Evolutionary conservation across 2,113 vertebrate species (phyloP).

Genomic region (Fulmarus glacialis): DNA sequence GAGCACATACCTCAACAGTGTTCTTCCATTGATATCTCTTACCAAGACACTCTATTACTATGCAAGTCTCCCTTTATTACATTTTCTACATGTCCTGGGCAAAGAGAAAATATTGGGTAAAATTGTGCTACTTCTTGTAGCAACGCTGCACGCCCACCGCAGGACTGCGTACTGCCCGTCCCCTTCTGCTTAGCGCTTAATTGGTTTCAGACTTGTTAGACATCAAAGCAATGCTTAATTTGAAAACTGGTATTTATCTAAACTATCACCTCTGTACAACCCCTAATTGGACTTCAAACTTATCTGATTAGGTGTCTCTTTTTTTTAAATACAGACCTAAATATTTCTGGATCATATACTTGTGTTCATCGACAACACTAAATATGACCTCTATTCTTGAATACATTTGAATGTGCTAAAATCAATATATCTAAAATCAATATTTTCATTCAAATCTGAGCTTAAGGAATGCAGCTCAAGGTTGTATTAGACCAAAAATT

Average conservation of each 20-base stretch:
- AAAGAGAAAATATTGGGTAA: not conserved
- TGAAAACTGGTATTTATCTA: not conserved
- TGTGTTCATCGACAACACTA: not conserved
- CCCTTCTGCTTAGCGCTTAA: not conserved
- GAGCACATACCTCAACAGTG: not conserved
- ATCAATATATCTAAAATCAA: not conserved
- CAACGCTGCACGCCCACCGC: not conserved
- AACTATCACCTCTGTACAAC: not conserved
- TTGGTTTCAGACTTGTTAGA: not conserved
- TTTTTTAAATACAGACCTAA: not conserved
- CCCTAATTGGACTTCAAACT: not conserved
- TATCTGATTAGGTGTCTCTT: not conserved
- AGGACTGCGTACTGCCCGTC: accelerated
- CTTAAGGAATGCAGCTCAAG: not conserved
- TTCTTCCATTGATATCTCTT: not conserved
- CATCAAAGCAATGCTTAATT: not conserved
- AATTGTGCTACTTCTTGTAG: accelerated
- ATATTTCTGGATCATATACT: not conserved
- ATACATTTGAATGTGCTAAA: not conserved
- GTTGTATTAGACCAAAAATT: not conserved
- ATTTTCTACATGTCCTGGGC: not conserved
- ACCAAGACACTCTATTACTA: not conserved
- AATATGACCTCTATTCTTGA: not conserved
- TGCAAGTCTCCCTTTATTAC: not conserved
- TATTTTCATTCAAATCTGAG: not conserved